These are phyloP conservation scores for Gnatocerus cornutus DNA, from an alignment of 2,888 invertebrate species.

Conservation along the genomic window DNA sequence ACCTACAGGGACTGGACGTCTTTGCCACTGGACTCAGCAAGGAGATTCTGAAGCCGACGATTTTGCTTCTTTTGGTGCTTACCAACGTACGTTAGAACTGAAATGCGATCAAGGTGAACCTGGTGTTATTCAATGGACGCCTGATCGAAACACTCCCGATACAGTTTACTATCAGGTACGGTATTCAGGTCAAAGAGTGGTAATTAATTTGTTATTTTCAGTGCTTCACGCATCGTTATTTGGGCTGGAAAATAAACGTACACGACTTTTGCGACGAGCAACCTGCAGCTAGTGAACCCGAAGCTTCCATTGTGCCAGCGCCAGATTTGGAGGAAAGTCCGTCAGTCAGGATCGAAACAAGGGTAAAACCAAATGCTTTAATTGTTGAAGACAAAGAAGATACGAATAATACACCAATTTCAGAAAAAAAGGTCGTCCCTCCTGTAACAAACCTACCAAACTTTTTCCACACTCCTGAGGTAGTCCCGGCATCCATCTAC, in stretches of 20 bases:
- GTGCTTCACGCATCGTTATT: conserved; percentile 94
- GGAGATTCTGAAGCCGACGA: conserved; percentile 85
- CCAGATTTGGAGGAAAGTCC: conserved; percentile 73
- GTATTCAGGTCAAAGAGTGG: neutral
- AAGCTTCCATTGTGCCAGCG: conserved; percentile 69
- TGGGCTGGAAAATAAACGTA: conserved; percentile 97
- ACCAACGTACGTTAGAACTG: conserved; percentile 87
- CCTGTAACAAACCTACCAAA: conserved; percentile 50
- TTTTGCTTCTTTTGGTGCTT: conserved; percentile 91
- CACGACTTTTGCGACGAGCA: conserved; percentile 83
- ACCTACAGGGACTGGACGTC: conserved; percentile 87
- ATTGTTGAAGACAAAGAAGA: conserved; percentile 58
- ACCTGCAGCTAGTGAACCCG: conserved; percentile 74
- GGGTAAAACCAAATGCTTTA: conserved; percentile 66
- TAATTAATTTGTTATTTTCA: conserved; percentile 70
- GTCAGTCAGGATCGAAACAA: conserved; percentile 69
- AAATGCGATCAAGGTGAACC: conserved; percentile 90
- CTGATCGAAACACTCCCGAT: conserved; percentile 89
- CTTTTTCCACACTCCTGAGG: conserved; percentile 47
- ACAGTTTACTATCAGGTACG: conserved; percentile 93
- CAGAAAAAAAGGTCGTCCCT: conserved; percentile 56
- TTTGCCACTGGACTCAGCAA: conserved; percentile 92
- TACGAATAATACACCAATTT: conserved; percentile 62
- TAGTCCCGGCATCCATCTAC: conserved; percentile 42
- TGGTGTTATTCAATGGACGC: conserved; percentile 90